phyloP scores from a whole-genome alignment of 2,797 vertebrate genomes.

The Triplophysa bombifrons region DNA sequence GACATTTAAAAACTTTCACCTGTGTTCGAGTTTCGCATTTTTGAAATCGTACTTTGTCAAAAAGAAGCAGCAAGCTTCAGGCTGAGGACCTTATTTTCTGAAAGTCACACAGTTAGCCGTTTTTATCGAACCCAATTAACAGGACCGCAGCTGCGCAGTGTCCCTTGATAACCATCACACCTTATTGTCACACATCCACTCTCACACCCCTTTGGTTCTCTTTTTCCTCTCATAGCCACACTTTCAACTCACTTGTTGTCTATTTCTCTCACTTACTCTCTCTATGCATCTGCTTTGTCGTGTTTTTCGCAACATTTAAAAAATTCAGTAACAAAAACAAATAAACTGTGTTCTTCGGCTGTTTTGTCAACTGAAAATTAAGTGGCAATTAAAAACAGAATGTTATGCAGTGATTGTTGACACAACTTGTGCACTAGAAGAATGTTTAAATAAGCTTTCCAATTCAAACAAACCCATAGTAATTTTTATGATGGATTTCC shows the following conservation, averaged over 20 bases:
- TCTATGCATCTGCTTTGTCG: background rate
- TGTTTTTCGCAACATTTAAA: background rate
- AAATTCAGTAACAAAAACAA: background rate
- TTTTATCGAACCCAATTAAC: slow-evolving; percentile 58
- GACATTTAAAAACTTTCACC: slow-evolving; percentile 13
- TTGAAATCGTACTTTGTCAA: slow-evolving; percentile 14
- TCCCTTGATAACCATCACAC: slow-evolving; percentile 54
- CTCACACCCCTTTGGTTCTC: slow-evolving; percentile 26
- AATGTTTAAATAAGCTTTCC: too few species aligned
- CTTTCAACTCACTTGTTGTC: slow-evolving; percentile 11
- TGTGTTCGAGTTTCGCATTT: background rate
- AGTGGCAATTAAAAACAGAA: background rate
- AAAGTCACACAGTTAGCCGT: slow-evolving; percentile 52
- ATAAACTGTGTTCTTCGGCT: background rate
- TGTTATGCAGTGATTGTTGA: background rate
- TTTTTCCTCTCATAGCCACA: background rate
- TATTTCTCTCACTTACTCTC: slow-evolving; percentile 21
- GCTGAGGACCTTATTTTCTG: slow-evolving; percentile 21
- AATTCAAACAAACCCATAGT: too few species aligned
- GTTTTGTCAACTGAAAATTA: background rate
- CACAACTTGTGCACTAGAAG: too few species aligned
- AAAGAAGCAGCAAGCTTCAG: slow-evolving; percentile 13
- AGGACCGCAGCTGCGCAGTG: slow-evolving; percentile 46
- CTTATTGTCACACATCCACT: slow-evolving; percentile 43
- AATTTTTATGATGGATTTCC: too few species aligned